Conservation (phyloP, 2,888 invertebrate species). For the Tetragonula carbonaria region DNA sequence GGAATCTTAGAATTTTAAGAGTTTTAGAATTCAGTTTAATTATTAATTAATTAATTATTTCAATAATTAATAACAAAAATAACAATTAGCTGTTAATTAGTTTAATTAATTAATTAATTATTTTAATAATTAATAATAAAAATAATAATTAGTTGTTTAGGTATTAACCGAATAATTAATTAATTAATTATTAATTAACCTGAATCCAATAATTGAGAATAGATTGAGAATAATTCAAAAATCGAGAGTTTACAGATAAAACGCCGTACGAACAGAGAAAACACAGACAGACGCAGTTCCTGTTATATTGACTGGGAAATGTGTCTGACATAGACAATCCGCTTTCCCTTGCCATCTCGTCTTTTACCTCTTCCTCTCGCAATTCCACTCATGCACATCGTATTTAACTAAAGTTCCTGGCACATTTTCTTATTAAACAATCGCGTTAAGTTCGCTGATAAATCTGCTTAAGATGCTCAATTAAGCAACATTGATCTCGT, state of each 20-base stretch:
- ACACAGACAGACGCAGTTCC: background rate
- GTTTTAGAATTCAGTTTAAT: too few relatives aligned
- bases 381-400: background rate
- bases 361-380: background rate
- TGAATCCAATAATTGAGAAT: too few relatives aligned
- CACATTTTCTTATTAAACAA: background rate
- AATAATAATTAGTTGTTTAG: too few relatives aligned
- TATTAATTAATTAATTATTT: too few relatives aligned
- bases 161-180: too few relatives aligned
- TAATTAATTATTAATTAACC: too few relatives aligned
- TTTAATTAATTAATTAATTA: too few relatives aligned
- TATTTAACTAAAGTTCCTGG: background rate
- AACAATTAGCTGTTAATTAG: too few relatives aligned
- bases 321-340: slow-evolving; percentile 7
- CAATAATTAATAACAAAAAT: too few relatives aligned
- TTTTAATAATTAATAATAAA: too few relatives aligned
- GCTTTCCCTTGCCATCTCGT: background rate
- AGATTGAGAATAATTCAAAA: background rate
- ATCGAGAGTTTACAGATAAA: background rate
- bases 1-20: too few relatives aligned
- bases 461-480: background rate
- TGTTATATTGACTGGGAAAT: background rate
- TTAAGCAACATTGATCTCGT: too few relatives aligned
- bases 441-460: background rate
- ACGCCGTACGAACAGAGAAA: background rate